Evolutionary conservation across 2,888 invertebrate genomes (phyloP), one percentile per base, ranked within the genome.

Genomic region (Baronia brevicornis): DNA sequence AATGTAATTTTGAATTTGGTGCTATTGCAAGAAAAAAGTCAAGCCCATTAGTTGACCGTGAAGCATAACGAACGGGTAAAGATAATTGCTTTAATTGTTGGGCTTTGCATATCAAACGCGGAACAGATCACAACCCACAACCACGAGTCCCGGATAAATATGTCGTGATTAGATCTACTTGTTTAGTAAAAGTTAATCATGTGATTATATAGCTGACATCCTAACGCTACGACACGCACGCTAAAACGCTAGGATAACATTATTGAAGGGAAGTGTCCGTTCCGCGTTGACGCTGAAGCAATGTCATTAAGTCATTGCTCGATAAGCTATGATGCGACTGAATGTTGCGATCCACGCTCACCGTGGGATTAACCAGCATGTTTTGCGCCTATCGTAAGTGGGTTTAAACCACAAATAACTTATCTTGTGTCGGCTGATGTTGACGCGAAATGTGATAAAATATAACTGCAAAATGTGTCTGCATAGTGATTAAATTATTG

Each of bases 21-120:
- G 39, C 30, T 46, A 48, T 30, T 31, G 33, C 39, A 42, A 49
- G 20, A 28, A 46, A 45, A 54, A 46, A 35, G 24, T 22, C 33
- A 30, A 10, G 27, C 33, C 17, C 17, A 28, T 63, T 60, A 46
- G 68, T 66, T 66, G 70, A 67, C 66, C 65, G 48, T 60, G 60
- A 61, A 71, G 68, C 75, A 58, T 68, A 58, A 55, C 73, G 49
- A 58, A 65, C 55, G 46, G 39, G 43, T 56, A 47, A 50, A 62
- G 54, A 62, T 65, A 54, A 74, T 69, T 64, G 52, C 54, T 60
- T 59, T 67, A 68, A 74, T 72, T 70, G 63, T 60, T 53, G 50
- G 61, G 66, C 58, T 62, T 54, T 58, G 51, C 52, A 51, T 48
- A 62, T 61, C 63, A 59, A 57, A 64, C 56, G 60, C 65, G 66